Conservation (phyloP, 2,113 vertebrate genomes). For the Actinemys pallida region DNA sequence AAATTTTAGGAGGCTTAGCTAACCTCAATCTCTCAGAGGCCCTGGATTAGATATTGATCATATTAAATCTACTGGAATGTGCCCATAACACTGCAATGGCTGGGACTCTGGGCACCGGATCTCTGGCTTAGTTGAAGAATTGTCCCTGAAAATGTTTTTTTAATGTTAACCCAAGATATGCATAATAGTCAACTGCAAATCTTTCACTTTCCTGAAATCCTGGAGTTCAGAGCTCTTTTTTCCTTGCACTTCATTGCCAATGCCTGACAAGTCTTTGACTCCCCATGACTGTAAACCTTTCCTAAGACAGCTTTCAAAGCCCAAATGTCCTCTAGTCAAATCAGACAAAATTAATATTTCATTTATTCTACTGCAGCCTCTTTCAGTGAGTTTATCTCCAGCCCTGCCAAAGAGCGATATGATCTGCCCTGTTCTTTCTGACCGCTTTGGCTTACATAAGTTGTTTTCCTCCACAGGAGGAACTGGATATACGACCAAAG, state of each 20-base stretch:
- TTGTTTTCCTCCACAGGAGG: slow-evolving; percentile 84
- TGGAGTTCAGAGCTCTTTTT: background rate
- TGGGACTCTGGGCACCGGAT: background rate
- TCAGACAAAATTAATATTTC: background rate
- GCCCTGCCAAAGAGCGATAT: background rate
- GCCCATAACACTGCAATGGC: background rate
- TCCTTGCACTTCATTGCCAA: background rate
- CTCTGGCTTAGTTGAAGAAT: slow-evolving; percentile 19
- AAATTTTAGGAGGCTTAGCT: background rate
- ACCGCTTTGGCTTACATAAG: background rate
- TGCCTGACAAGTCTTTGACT: background rate
- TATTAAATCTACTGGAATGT: background rate
- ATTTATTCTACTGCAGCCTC: background rate
- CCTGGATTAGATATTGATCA: background rate
- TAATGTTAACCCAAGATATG: background rate
- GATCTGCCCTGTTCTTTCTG: background rate
- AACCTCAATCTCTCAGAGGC: background rate
- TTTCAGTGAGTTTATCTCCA: background rate
- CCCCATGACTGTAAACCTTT: background rate
- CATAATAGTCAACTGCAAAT: background rate
- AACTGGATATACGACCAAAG: slow-evolving; percentile 96
- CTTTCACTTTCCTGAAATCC: background rate
- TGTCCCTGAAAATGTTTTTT: background rate
- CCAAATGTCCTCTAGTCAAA: background rate
- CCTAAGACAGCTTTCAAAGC: background rate